Evolutionary conservation across 2,113 vertebrate genomes (phyloP).

Genomic region (Physeter macrocephalus): DNA sequence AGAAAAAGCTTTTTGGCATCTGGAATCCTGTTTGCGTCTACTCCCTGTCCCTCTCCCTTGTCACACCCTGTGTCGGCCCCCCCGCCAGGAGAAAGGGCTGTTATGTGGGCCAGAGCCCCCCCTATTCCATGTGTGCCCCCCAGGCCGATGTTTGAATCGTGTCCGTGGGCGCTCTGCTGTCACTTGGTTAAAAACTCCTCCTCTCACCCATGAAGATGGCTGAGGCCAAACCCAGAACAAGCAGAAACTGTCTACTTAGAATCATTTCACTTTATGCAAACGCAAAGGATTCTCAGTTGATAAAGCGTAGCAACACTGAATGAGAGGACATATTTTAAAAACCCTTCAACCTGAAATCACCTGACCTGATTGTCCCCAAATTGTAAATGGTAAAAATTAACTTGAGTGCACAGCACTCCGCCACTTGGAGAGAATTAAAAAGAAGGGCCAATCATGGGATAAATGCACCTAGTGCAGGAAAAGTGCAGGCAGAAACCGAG

Average conservation of each 20-base stretch:
- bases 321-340: not conserved
- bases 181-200: not conserved
- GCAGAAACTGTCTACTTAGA: not conserved
- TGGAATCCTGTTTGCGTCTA: no score
- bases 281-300: not conserved
- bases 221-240: not conserved
- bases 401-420: not conserved
- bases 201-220: fast-evolving
- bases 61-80: no score
- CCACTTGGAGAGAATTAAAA: not conserved
- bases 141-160: not conserved
- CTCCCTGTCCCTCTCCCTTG: fast-evolving
- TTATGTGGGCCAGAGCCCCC: no score
- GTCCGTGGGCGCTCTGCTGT: not conserved
- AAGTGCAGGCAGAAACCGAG: fast-evolving
- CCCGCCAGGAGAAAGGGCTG: not conserved
- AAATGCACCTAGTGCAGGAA: not conserved
- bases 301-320: not conserved
- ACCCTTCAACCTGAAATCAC: not conserved
- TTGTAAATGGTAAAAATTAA: not conserved
- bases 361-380: not conserved
- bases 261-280: not conserved
- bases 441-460: not conserved
- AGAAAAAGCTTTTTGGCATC: not conserved
- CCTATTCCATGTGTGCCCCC: not conserved